phyloP scores from a whole-genome alignment of 2,888 invertebrate species.

The Matsumyia berberina region DNA sequence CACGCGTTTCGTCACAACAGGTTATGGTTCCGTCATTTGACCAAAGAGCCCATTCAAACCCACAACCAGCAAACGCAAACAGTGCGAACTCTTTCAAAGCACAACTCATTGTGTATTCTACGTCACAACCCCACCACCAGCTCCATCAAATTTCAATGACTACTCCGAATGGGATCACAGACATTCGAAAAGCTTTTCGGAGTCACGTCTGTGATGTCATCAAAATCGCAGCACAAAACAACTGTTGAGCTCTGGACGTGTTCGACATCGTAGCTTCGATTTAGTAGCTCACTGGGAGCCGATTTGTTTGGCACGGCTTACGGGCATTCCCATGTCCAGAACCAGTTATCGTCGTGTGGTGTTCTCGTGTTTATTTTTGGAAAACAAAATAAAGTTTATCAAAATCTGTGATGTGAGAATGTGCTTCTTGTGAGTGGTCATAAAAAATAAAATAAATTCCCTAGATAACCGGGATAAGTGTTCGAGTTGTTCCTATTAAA shows the following conservation, averaged over 20 bases:
- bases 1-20: not conserved
- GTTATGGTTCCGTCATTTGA: conserved; percentile 3
- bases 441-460: conserved; percentile 16
- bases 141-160: not conserved
- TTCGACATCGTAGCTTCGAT: conserved; percentile 43
- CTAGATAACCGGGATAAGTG: conserved; percentile 21
- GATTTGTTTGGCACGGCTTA: conserved; percentile 37
- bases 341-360: conserved; percentile 2
- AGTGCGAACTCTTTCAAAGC: not conserved
- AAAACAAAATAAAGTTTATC: conserved; percentile 25
- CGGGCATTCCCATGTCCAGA: not conserved
- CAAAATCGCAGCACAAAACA: conserved; percentile 17
- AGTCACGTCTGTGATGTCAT: conserved; percentile 51
- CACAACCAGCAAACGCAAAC: not conserved
- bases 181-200: conserved; percentile 40
- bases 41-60: not conserved
- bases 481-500: not conserved
- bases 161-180: conserved; percentile 27
- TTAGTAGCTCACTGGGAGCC: conserved; percentile 53
- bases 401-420: conserved; percentile 46
- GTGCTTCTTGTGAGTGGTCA: conserved; percentile 27
- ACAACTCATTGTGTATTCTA: not conserved
- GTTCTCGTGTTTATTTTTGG: conserved; percentile 18
- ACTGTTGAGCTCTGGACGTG: conserved; percentile 39
- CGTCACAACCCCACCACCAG: not conserved